phyloP scores from a whole-genome alignment of 2,113 vertebrate genomes.

The Trogon melanurus region DNA sequence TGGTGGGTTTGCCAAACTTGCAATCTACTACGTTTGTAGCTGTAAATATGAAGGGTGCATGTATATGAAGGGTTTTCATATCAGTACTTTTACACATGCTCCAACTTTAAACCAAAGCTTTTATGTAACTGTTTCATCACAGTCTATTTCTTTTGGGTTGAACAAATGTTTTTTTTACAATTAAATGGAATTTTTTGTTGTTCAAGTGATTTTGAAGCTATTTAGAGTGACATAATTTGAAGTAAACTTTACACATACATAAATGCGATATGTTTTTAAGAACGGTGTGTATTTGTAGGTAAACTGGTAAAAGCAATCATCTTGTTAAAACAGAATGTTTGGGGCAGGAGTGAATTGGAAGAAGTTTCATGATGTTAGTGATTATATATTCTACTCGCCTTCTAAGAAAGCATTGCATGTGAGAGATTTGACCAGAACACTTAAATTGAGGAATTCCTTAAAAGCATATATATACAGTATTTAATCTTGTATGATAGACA shows the following conservation, averaged over 20 bases:
- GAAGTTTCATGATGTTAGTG: not conserved
- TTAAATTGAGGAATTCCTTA: not conserved
- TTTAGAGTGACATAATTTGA: not conserved
- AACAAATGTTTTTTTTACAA: not conserved
- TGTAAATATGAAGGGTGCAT: not conserved
- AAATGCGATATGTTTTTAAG: accelerated
- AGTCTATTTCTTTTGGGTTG: not conserved
- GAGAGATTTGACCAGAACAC: not conserved
- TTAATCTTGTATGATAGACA: not conserved
- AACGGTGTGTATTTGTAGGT: not conserved
- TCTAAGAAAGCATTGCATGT: not conserved
- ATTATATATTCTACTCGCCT: not conserved
- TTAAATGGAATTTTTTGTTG: not conserved
- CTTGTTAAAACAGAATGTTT: not conserved
- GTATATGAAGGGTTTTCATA: not conserved
- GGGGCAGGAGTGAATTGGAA: not conserved
- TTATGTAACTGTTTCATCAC: not conserved
- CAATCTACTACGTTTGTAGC: not conserved
- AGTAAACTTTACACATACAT: not conserved
- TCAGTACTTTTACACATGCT: not conserved
- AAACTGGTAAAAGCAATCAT: not conserved
- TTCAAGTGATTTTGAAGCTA: not conserved
- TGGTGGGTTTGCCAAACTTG: not conserved
- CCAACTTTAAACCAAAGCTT: not conserved
- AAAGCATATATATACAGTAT: accelerated